Percentiles rank a stretch among this genome's conserved stretches.
Evolutionary conservation across 2,113 vertebrate genomes (phyloP).

Genomic region (Phaetusa simplex): DNA sequence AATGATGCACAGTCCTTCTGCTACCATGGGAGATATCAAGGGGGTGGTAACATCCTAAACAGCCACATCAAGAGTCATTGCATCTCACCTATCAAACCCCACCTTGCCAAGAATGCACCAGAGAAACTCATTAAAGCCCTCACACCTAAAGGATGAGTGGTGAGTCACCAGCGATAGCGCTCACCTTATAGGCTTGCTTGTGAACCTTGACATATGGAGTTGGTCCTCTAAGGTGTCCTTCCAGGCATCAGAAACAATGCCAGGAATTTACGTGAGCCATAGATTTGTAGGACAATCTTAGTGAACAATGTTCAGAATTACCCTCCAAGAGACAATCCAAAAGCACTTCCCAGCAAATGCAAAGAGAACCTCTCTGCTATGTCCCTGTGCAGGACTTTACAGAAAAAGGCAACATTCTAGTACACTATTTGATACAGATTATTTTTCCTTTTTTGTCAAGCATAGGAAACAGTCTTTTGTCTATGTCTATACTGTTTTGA

Average conservation of each 20-base stretch:
- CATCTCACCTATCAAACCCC: background rate
- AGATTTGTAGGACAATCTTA: background rate
- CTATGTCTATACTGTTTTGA: background rate
- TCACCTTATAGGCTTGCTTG: background rate
- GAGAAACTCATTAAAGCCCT: background rate
- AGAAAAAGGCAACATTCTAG: background rate
- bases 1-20: background rate
- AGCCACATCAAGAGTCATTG: background rate
- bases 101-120: background rate
- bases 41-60: background rate
- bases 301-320: background rate
- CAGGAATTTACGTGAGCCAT: background rate
- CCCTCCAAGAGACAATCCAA: background rate
- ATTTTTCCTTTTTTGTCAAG: background rate
- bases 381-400: background rate
- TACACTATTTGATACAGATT: background rate
- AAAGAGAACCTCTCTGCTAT: background rate
- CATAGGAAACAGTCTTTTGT: background rate
- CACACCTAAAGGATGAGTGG: background rate
- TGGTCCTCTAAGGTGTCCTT: background rate
- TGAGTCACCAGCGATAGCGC: background rate
- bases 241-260: background rate
- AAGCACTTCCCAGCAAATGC: background rate
- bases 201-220: background rate
- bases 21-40: background rate